Conservation (phyloP, 2,888 invertebrate genomes). For the Ichneumon xanthorius region DNA sequence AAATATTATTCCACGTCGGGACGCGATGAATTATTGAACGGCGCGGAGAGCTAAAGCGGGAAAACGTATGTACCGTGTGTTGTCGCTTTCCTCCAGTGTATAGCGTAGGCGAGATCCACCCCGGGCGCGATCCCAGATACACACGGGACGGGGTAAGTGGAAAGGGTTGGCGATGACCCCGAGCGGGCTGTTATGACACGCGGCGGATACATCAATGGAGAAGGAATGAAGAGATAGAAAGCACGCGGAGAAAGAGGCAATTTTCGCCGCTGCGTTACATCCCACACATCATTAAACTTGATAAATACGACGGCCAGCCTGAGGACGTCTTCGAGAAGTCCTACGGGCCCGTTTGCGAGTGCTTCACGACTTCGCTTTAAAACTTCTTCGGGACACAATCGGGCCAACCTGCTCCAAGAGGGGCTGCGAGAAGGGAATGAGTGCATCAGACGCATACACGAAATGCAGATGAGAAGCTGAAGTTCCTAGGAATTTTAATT, state of each 20-base stretch:
- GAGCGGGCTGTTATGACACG: not conserved
- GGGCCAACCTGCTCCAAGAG: too few species aligned
- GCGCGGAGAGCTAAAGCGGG: conserved; percentile 52
- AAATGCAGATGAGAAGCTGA: too few species aligned
- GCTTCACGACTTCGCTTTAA: too few species aligned
- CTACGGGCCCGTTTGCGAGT: too few species aligned
- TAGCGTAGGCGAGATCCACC: not conserved
- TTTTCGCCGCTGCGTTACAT: not conserved
- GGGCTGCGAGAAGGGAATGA: too few species aligned
- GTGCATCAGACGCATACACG: too few species aligned
- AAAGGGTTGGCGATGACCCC: not conserved
- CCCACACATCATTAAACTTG: not conserved
- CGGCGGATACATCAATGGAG: not conserved
- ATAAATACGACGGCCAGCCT: too few species aligned
- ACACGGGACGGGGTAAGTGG: not conserved
- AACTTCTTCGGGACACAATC: too few species aligned
- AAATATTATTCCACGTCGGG: conserved; percentile 71
- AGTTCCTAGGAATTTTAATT: too few species aligned
- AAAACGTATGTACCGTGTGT: conserved; percentile 48
- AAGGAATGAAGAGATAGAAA: not conserved
- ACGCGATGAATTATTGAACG: conserved; percentile 77
- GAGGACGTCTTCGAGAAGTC: too few species aligned
- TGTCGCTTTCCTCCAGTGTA: not conserved
- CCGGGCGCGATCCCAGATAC: not conserved
- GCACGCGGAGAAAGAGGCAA: not conserved